These are phyloP conservation scores for Macrophya annulata DNA, from an alignment of 2,888 invertebrate genomes.

Conservation along the genomic window DNA sequence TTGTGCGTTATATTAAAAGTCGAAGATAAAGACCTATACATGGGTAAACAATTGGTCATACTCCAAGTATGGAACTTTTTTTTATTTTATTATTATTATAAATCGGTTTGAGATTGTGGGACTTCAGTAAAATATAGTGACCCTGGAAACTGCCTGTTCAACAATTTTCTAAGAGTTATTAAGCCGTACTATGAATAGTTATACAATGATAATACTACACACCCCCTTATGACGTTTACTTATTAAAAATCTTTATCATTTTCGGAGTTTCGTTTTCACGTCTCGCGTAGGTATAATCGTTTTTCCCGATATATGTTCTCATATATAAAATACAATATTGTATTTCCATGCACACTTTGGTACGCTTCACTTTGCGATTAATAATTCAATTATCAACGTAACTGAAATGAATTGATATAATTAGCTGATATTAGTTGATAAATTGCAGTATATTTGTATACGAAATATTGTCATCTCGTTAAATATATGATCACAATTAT, in stretches of 20 bases:
- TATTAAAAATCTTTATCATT: conserved; percentile 35
- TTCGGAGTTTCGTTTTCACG: neutral
- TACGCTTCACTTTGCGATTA: conserved; percentile 33
- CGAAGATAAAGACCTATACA: neutral
- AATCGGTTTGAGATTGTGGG: conserved; percentile 17
- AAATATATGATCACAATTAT: conserved; percentile 16
- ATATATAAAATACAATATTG: conserved; percentile 14
- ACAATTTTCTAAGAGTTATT: conserved; percentile 7
- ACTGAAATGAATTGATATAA: neutral
- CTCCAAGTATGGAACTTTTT: neutral
- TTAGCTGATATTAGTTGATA: neutral
- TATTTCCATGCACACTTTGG: neutral
- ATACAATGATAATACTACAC: conserved; percentile 19
- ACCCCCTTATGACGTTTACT: conserved; percentile 40
- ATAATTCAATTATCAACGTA: conserved; percentile 37
- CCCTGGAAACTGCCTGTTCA: neutral
- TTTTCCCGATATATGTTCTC: neutral
- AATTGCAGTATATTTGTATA: neutral
- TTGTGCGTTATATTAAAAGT: neutral
- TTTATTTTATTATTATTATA: conserved; percentile 2
- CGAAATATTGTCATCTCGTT: conserved; percentile 12
- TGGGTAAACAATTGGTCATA: conserved; percentile 30
- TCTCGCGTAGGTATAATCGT: neutral
- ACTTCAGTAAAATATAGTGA: conserved; percentile 13
- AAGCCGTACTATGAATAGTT: neutral